These are phyloP conservation scores for Liposcelis brunnea DNA, from an alignment of 2,888 invertebrate species.

Conservation along the genomic window DNA sequence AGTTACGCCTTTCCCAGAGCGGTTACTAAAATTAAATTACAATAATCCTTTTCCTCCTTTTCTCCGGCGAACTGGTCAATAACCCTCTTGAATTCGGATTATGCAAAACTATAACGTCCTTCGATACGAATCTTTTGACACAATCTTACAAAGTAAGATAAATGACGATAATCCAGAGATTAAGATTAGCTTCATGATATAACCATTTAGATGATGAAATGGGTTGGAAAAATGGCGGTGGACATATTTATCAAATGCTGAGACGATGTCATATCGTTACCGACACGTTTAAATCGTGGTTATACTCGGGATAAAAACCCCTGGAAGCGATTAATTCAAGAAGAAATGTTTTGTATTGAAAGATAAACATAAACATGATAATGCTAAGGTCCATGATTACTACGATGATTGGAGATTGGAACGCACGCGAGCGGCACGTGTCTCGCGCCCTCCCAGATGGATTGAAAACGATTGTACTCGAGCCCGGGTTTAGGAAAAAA, in stretches of 20 bases:
- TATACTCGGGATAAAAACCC: neutral
- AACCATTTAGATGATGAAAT: neutral
- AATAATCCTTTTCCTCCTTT: too few relatives aligned
- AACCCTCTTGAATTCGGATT: too few relatives aligned
- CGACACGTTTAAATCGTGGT: too few relatives aligned
- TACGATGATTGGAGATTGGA: neutral
- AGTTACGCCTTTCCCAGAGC: too few relatives aligned
- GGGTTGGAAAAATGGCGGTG: neutral
- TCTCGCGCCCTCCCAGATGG: neutral
- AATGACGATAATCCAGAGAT: constrained; percentile 6
- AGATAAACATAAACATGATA: constrained; percentile 8
- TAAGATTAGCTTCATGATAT: constrained; percentile 1
- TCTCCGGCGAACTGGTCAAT: too few relatives aligned
- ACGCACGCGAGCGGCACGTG: constrained; percentile 2
- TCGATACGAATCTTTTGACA: neutral
- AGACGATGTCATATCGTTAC: too few relatives aligned
- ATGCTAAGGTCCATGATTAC: constrained; percentile 1
- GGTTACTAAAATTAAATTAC: too few relatives aligned
- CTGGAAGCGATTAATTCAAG: constrained; percentile 1
- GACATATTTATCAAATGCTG: too few relatives aligned
- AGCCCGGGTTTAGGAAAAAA: neutral
- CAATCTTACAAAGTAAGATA: constrained; percentile 4
- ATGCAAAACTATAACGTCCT: neutral
- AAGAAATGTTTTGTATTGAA: constrained; percentile 8
- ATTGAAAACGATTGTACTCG: neutral